Evolutionary conservation across 2,888 invertebrate species (phyloP).

Genomic region (Xylota segnis): DNA sequence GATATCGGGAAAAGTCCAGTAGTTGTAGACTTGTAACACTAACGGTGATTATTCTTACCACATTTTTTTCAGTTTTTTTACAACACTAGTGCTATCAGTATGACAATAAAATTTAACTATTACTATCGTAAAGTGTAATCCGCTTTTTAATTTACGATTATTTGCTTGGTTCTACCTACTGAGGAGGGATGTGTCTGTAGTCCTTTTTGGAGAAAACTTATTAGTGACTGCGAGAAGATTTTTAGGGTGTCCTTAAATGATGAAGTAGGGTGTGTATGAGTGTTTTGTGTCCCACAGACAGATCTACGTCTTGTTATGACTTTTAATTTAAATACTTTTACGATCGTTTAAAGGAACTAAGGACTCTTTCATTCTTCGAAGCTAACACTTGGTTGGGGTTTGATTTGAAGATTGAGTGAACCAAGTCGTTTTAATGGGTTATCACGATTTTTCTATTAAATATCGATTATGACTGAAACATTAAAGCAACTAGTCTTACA

Average conservation of each 20-base stretch:
- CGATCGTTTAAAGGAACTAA: no score
- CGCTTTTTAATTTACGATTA: constrained; percentile 71
- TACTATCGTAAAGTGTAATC: constrained; percentile 68
- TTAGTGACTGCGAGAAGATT: constrained; percentile 9
- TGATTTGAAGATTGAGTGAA: no score
- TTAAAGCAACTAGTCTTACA: no score
- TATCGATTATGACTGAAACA: no score
- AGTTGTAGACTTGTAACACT: constrained; percentile 23
- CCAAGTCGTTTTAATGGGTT: no score
- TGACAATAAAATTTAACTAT: constrained; percentile 76
- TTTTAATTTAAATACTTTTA: no score
- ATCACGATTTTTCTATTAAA: no score
- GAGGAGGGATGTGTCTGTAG: constrained; percentile 28
- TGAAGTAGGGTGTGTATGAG: neutral
- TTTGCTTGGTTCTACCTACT: constrained; percentile 30
- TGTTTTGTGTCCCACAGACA: no score
- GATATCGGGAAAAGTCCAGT: constrained; percentile 40
- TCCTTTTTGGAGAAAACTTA: constrained; percentile 4
- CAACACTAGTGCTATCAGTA: constrained; percentile 62
- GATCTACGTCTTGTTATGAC: no score
- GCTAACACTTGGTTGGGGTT: no score
- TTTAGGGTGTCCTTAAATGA: neutral
- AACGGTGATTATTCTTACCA: constrained; percentile 66
- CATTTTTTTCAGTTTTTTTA: constrained; percentile 13
- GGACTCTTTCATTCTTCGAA: no score